Base-by-base conservation (phyloP, 2,888 invertebrate genomes). In the Augiades crinisus region DNA sequence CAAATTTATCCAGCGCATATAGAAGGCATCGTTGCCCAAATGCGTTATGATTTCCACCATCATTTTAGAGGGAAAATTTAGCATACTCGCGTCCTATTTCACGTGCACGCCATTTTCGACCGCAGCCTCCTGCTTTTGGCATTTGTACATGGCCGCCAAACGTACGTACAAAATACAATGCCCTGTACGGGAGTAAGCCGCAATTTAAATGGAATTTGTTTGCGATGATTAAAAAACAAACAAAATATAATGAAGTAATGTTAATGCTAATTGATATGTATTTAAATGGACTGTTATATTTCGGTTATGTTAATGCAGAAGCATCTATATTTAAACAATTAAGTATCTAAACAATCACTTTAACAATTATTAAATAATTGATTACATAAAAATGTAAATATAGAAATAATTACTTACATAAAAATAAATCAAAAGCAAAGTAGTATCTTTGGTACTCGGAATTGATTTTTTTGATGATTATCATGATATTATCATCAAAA, bases 161-260 rank as follows among this genome's bases (percentile, higher is more conserved):
- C 64, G 64, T 70, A 70, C 68, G 7, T 43, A 50, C 50, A 71
- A 69, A 69, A 72, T 70, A 74, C 70, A 74, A 64, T 59, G 67
- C 67, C 68, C 72, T 64, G 71, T 68, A 65, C 61, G 68, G 66
- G 67, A 70, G 57, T 61, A 62, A 60, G 66, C 81, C 82, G 72
- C 80, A 83, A 80, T 81, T 79, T 78, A 81, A 87, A 84, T 81
- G 78, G 67, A 77, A 81, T 79, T 73, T 79, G 74, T 72, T 68
- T 64, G 67, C 57, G 70, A 76, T 81, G 77, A 84, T 84, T 84
- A 79, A 79, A 78, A 79, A 76, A 67, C 66, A 69, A 68, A 71
- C 75, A 72, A 10, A 2, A n/a, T 2, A n/a, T n/a, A n/a, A n/a
- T n/a, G n/a, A n/a, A n/a, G n/a, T n/a, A n/a, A n/a, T n/a, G n/a